Percentiles rank a stretch among this genome's conserved stretches.
Evolutionary conservation across 2,797 vertebrate species (phyloP).

Genomic region (Morelia viridis): DNA sequence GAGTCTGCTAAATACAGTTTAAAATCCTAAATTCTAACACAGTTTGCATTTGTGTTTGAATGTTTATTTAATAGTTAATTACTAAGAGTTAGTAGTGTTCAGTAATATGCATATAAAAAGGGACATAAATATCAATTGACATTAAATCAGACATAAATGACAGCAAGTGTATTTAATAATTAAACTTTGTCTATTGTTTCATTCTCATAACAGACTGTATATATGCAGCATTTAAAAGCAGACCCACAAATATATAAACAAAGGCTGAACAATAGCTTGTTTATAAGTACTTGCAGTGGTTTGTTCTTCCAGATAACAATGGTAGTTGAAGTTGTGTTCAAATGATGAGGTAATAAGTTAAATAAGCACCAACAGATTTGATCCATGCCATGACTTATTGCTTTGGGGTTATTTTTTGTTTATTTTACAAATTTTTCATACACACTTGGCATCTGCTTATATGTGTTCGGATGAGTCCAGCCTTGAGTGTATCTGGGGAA

Average conservation of each 20-base stretch:
- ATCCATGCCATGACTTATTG: constrained; percentile 36
- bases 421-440: constrained; percentile 95
- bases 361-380: constrained; percentile 84
- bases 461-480: constrained; percentile 89
- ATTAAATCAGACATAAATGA: not conserved
- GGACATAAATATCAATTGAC: not conserved
- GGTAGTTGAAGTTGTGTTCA: constrained; percentile 24
- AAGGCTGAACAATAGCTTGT: constrained; percentile 18
- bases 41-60: not conserved
- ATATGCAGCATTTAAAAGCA: constrained; percentile 43
- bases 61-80: not conserved
- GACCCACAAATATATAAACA: constrained; percentile 45
- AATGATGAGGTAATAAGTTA: constrained; percentile 92
- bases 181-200: constrained; percentile 30
- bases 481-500: constrained; percentile 87
- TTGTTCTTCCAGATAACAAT: constrained; percentile 53
- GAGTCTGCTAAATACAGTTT: not conserved
- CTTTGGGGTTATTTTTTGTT: not conserved
- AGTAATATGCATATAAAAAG: not conserved
- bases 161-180: not conserved
- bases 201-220: constrained; percentile 29
- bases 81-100: not conserved
- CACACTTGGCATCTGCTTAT: constrained; percentile 99
- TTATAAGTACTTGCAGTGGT: constrained; percentile 13
- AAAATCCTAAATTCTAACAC: not conserved